phyloP scores from a whole-genome alignment of 1,140 invertebrate genomes.

The Formica exsecta region DNA sequence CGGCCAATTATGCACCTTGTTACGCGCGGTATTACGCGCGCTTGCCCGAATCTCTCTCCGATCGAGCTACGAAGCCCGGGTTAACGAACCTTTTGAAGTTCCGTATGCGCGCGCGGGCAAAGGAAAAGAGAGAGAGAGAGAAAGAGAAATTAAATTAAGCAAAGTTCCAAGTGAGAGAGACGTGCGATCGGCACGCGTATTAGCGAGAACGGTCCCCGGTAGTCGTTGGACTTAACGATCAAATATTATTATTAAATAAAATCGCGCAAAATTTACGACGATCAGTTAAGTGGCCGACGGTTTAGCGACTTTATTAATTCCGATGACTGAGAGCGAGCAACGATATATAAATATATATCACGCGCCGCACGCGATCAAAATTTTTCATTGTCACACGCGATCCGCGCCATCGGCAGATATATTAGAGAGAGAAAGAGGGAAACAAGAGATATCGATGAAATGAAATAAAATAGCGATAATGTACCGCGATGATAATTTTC shows the following conservation, averaged over 20 bases:
- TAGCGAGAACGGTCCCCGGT: slow-evolving; percentile 2
- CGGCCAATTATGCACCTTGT: slow-evolving; percentile 77
- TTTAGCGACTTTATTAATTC: slow-evolving; percentile 28
- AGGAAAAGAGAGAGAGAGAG: neutral
- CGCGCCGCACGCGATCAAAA: neutral
- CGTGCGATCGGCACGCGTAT: slow-evolving; percentile 44
- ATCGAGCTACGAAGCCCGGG: slow-evolving; percentile 60
- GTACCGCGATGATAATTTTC: no score
- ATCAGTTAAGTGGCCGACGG: slow-evolving; percentile 37
- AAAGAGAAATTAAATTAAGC: slow-evolving; percentile 44
- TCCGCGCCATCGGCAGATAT: neutral
- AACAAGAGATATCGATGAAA: no score
- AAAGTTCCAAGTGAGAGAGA: slow-evolving; percentile 35
- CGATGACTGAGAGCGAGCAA: neutral
- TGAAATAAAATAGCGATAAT: no score
- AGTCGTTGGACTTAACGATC: neutral
- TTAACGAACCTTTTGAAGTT: slow-evolving; percentile 68
- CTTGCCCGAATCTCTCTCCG: slow-evolving; percentile 60
- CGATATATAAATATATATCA: neutral
- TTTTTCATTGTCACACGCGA: neutral
- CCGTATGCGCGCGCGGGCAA: slow-evolving; percentile 15
- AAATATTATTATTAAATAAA: neutral
- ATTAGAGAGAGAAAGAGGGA: no score
- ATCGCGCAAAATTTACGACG: slow-evolving; percentile 22
- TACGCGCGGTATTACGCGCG: slow-evolving; percentile 73